A percentile compares a stretch with the other conserved stretches of the same genome.
phyloP scores from a whole-genome alignment of 1,140 invertebrate genomes.

The Aethina tumida region DNA sequence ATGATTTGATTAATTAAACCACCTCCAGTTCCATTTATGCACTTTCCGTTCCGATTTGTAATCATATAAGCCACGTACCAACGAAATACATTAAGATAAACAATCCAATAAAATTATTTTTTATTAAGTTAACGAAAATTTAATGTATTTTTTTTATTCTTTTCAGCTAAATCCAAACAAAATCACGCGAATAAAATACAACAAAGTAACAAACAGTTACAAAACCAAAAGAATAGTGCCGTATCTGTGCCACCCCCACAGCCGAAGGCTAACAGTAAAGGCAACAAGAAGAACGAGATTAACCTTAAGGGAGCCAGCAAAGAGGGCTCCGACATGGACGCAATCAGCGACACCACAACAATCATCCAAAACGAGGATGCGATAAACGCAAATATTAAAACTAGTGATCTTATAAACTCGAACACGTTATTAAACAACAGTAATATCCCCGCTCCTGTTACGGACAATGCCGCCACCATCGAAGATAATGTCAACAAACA shows the following conservation, averaged over 20 bases:
- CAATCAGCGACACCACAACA: conserved; percentile 30
- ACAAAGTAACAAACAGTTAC: conserved; percentile 6
- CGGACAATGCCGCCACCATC: conserved; percentile 10
- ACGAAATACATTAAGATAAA: neutral
- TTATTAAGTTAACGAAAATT: neutral
- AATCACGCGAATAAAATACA: conserved; percentile 9
- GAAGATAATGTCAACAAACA: conserved; percentile 13
- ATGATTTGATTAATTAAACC: no score
- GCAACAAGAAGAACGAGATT: conserved; percentile 32
- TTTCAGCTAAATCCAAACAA: conserved; percentile 28
- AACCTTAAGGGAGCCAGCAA: conserved; percentile 36
- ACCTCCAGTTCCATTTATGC: no score
- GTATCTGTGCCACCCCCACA: conserved; percentile 24
- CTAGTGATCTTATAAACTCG: conserved; percentile 10
- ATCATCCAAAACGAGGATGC: conserved; percentile 10
- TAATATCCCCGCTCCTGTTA: conserved; percentile 1
- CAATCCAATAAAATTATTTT: neutral
- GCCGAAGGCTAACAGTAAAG: conserved; percentile 25
- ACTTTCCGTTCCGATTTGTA: no score
- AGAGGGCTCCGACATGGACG: conserved; percentile 39
- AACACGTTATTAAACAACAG: conserved; percentile 5
- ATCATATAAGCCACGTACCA: no score
- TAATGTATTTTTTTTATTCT: conserved; percentile 12
- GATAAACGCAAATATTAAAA: conserved; percentile 14
- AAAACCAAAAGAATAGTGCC: conserved; percentile 7